Evolutionary conservation across 37 sponge, comb jelly and placozoan genomes (phyloP).

Genomic region (Chondrosia reniformis): DNA sequence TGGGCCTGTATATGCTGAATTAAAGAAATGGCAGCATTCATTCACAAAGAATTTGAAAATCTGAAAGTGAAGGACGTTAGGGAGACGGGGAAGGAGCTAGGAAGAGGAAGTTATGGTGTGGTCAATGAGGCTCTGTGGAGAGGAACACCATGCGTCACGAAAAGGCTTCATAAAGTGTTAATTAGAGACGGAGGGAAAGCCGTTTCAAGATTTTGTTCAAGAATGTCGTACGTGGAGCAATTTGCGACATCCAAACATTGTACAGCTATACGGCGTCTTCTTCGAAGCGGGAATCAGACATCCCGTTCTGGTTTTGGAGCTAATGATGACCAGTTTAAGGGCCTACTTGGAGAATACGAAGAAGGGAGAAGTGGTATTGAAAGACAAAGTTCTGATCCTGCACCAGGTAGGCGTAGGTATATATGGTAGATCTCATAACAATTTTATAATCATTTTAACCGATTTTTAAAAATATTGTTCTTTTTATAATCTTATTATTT

Average conservation of each 20-base stretch:
- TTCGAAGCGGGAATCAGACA: background rate
- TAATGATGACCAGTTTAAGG: background rate
- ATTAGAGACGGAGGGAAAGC: background rate
- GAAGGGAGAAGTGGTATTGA: background rate
- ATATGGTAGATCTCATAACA: no score
- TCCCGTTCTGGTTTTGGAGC: constrained; percentile 15
- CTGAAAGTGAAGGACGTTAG: background rate
- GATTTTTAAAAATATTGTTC: no score
- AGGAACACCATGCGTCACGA: constrained; percentile 4
- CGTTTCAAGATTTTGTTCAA: background rate
- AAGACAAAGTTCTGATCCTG: background rate
- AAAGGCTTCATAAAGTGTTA: constrained; percentile 13
- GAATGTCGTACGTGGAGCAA: constrained; percentile 18
- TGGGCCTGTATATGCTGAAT: no score
- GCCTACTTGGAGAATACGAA: background rate
- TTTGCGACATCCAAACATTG: constrained; percentile 12
- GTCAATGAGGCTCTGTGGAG: background rate
- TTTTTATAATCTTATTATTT: no score
- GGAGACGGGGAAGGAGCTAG: constrained; percentile 10
- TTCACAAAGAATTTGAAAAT: no score
- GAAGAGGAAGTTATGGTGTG: constrained; percentile 8
- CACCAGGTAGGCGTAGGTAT: no score
- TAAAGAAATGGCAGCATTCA: no score
- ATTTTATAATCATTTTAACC: no score
- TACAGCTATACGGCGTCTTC: background rate